Evolutionary conservation across 2,888 invertebrate genomes (phyloP).

Genomic region (Drosophila nr. perissopoda): DNA sequence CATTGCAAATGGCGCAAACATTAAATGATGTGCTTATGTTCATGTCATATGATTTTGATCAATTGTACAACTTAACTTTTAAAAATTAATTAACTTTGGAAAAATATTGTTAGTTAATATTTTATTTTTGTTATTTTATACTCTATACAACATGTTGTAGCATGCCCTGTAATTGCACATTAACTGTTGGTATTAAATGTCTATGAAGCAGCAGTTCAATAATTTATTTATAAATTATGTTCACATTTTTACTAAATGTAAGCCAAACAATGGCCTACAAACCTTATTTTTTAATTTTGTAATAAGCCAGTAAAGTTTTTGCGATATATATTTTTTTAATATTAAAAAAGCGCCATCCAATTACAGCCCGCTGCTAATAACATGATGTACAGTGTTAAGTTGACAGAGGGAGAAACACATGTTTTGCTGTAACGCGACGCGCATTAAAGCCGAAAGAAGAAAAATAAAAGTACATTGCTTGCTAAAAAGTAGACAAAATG

Average conservation of each 20-base stretch:
- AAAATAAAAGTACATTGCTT: background rate
- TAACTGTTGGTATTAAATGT: background rate
- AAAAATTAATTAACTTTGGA: background rate
- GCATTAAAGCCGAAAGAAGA: background rate
- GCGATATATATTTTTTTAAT: background rate
- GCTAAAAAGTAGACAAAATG: constrained; percentile 56
- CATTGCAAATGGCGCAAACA: background rate
- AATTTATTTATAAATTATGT: background rate
- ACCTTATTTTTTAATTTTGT: background rate
- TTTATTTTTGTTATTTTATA: background rate
- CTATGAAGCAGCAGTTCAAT: background rate
- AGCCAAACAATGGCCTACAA: background rate
- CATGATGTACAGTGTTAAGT: background rate
- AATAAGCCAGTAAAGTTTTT: background rate
- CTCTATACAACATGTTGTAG: background rate
- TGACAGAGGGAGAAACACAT: constrained; percentile 21
- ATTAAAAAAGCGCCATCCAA: background rate
- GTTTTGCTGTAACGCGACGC: constrained; percentile 12
- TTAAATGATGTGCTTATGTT: background rate
- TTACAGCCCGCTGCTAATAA: background rate
- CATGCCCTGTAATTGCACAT: background rate
- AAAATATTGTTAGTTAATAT: background rate
- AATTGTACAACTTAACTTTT: background rate
- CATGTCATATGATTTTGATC: too few species aligned
- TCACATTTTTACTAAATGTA: background rate